phyloP scores from a whole-genome alignment of 2,113 vertebrate genomes.

The Neoarius graeffei region DNA sequence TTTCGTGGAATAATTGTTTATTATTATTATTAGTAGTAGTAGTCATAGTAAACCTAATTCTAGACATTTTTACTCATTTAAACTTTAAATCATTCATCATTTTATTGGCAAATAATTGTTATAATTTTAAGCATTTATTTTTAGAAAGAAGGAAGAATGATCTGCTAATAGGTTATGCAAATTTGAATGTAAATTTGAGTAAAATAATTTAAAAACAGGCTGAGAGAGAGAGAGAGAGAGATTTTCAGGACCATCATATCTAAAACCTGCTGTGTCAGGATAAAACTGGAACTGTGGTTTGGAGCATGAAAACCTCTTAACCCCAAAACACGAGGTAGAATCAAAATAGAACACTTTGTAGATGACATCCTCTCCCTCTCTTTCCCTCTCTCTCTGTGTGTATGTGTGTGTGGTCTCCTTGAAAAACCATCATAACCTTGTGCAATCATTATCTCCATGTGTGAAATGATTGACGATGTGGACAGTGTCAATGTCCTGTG shows the following conservation, averaged over 20 bases:
- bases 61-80: neutral
- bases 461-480: neutral
- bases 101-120: neutral
- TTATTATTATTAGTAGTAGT: too few relatives aligned
- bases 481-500: neutral
- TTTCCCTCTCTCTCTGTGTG: neutral
- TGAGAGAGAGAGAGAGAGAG: neutral
- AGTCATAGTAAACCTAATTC: neutral
- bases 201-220: too few relatives aligned
- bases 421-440: neutral
- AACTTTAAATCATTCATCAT: neutral
- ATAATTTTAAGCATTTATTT: neutral
- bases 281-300: too few relatives aligned
- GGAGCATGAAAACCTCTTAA: too few relatives aligned
- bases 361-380: neutral
- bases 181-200: too few relatives aligned
- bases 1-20: too few relatives aligned
- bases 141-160: too few relatives aligned
- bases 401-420: neutral
- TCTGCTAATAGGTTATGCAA: too few relatives aligned
- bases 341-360: neutral
- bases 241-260: neutral
- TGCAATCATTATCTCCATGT: neutral
- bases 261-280: neutral
- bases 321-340: neutral